Percentiles rank a stretch among this genome's conserved stretches.
Conservation (phyloP, 2,113 vertebrate species). For the Furnarius figulus region DNA sequence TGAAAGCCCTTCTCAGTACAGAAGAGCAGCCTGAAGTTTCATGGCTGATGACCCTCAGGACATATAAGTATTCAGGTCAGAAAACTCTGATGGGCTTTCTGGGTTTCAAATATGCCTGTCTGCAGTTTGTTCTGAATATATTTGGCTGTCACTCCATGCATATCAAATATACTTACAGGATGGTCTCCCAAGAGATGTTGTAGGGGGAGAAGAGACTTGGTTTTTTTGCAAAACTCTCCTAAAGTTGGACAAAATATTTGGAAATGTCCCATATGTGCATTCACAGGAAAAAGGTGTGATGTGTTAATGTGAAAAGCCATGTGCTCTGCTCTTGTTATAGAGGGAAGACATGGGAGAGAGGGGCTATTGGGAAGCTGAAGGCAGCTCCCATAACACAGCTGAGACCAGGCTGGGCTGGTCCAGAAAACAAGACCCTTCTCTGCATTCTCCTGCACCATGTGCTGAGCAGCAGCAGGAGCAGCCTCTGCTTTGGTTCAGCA, state of each 20-base stretch:
- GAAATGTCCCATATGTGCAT: neutral
- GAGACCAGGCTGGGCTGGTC: neutral
- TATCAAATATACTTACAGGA: neutral
- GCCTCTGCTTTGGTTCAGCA: neutral
- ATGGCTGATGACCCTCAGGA: neutral
- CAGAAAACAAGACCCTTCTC: neutral
- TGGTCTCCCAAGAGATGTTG: neutral
- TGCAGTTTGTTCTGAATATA: neutral
- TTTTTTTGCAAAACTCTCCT: neutral
- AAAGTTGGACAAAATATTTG: neutral
- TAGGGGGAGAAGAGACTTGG: neutral
- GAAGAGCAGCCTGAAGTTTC: neutral
- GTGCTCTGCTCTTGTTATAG: neutral
- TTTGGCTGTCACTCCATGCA: accelerated
- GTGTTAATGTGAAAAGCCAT: neutral
- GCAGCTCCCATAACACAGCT: neutral
- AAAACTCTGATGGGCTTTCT: neutral
- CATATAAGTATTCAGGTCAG: neutral
- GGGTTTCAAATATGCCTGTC: neutral
- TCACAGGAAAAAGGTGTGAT: neutral
- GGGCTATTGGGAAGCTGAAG: neutral
- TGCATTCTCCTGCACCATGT: neutral
- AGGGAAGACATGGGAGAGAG: neutral
- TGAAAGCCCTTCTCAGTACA: neutral
- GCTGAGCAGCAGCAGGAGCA: neutral